Conservation (phyloP, 2,888 invertebrate species). For the Anaspis maculata region DNA sequence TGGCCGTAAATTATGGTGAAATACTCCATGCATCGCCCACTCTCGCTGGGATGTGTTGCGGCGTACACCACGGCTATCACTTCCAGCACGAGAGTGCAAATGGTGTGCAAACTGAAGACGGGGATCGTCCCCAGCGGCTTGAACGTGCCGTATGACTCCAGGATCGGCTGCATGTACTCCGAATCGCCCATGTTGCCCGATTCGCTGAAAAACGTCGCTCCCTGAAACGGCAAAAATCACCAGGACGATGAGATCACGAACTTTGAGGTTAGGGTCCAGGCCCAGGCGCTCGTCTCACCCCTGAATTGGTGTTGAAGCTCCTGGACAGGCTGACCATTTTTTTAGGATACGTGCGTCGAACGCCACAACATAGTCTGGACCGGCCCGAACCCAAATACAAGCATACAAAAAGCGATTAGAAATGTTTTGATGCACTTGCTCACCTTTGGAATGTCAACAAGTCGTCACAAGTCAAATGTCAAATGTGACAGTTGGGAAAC, state of each 20-base stretch:
- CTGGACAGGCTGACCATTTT: constrained; percentile 33
- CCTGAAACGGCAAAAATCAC: constrained; percentile 24
- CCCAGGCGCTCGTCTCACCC: no score
- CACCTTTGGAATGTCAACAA: neutral
- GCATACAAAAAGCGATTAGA: neutral
- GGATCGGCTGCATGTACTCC: constrained; percentile 36
- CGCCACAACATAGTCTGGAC: no score
- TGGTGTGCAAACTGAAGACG: constrained; percentile 31
- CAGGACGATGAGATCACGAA: constrained; percentile 4
- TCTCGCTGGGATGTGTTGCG: constrained; percentile 34
- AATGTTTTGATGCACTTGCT: neutral
- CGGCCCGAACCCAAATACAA: no score
- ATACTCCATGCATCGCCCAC: constrained; percentile 48
- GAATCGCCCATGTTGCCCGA: constrained; percentile 38
- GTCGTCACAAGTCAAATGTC: no score
- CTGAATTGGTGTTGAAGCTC: constrained; percentile 32
- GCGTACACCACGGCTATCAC: constrained; percentile 37
- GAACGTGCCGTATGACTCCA: constrained; percentile 38
- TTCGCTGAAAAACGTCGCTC: constrained; percentile 42
- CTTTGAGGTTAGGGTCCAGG: constrained; percentile 7
- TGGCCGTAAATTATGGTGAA: constrained; percentile 53
- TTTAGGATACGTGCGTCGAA: neutral
- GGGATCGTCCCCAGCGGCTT: constrained; percentile 35
- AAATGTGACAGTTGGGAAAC: no score
- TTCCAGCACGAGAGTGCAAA: constrained; percentile 33